Conservation (phyloP, 2,888 invertebrate species). For the Drosophila testacea region DNA sequence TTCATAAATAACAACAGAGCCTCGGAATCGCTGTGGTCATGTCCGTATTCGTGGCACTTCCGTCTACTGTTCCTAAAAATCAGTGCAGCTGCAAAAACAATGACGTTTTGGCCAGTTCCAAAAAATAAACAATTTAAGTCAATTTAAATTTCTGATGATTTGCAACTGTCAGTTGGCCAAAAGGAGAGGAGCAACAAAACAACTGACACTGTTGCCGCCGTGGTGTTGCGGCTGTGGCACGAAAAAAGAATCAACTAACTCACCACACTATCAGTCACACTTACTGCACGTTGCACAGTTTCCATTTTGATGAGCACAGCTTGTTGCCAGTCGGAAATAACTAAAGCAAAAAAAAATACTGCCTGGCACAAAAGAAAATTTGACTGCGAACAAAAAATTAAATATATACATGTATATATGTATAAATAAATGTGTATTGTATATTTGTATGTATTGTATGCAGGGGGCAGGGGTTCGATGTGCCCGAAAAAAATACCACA, state of each 20-base stretch:
- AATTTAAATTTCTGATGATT: conserved; percentile 80
- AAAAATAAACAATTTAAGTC: conserved; percentile 78
- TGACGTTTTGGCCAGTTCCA: conserved; percentile 40
- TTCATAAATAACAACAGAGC: conserved; percentile 72
- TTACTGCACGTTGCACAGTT: conserved; percentile 78
- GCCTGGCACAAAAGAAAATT: conserved; percentile 44
- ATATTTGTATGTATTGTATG: conserved; percentile 13
- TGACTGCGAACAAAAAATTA: conserved; percentile 35
- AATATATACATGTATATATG: conserved; percentile 19
- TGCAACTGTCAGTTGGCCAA: conserved; percentile 74
- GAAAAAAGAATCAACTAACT: conserved; percentile 75
- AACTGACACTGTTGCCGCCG: neutral
- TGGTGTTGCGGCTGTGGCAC: conserved; percentile 17
- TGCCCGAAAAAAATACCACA: conserved; percentile 20
- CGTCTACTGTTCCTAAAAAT: conserved; percentile 51
- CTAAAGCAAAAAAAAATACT: conserved; percentile 36
- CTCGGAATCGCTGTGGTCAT: conserved; percentile 16
- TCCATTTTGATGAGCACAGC: conserved; percentile 77
- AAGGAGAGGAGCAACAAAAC: conserved; percentile 28
- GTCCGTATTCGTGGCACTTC: conserved; percentile 13
- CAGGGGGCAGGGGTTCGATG: conserved; percentile 4
- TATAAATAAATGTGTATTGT: conserved; percentile 2
- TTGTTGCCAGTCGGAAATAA: conserved; percentile 57
- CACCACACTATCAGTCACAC: conserved; percentile 78
- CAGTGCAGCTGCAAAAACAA: conserved; percentile 58